Evolutionary conservation across 1,140 invertebrate species (phyloP).

Genomic region (Caenorhabditis latens): DNA sequence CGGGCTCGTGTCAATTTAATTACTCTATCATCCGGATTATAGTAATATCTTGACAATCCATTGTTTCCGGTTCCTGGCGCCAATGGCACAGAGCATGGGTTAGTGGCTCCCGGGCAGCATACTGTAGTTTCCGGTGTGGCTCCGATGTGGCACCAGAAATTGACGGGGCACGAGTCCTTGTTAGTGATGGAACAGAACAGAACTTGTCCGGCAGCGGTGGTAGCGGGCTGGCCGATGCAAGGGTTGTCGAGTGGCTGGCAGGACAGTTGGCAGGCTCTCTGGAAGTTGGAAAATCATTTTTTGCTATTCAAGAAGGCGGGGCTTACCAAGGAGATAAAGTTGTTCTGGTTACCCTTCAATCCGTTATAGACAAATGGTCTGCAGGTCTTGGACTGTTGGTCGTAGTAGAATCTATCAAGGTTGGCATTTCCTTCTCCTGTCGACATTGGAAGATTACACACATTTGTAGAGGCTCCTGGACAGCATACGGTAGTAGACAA

Average conservation of each 20-base stretch:
- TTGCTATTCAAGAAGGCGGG: neutral
- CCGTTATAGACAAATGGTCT: slow-evolving; percentile 79
- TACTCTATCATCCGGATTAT: slow-evolving; percentile 82
- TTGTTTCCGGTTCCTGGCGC: slow-evolving; percentile 77
- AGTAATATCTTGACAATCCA: slow-evolving; percentile 81
- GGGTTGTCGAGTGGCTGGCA: slow-evolving; percentile 77
- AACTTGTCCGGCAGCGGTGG: slow-evolving; percentile 72
- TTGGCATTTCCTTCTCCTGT: slow-evolving; percentile 75
- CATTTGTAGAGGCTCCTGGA: slow-evolving; percentile 72
- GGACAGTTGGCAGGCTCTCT: slow-evolving; percentile 75
- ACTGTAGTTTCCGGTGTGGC: slow-evolving; percentile 77
- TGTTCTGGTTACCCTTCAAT: slow-evolving; percentile 79
- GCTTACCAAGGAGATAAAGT: slow-evolving; percentile 75
- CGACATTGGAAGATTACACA: slow-evolving; percentile 77
- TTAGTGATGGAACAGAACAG: slow-evolving; percentile 63
- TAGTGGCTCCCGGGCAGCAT: slow-evolving; percentile 77
- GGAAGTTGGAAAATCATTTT: neutral
- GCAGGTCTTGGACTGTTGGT: slow-evolving; percentile 77
- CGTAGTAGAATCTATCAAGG: slow-evolving; percentile 78
- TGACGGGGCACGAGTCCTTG: slow-evolving; percentile 76
- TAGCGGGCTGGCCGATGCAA: slow-evolving; percentile 77
- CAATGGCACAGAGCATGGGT: slow-evolving; percentile 76
- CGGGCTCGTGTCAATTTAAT: neutral
- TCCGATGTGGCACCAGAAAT: slow-evolving; percentile 77
- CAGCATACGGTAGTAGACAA: slow-evolving; percentile 75